A percentile compares a stretch with the other conserved stretches of the same genome.
Conservation (phyloP, 37 sponge, comb jelly and placozoan genomes). For the Haliclona indistincta region DNA sequence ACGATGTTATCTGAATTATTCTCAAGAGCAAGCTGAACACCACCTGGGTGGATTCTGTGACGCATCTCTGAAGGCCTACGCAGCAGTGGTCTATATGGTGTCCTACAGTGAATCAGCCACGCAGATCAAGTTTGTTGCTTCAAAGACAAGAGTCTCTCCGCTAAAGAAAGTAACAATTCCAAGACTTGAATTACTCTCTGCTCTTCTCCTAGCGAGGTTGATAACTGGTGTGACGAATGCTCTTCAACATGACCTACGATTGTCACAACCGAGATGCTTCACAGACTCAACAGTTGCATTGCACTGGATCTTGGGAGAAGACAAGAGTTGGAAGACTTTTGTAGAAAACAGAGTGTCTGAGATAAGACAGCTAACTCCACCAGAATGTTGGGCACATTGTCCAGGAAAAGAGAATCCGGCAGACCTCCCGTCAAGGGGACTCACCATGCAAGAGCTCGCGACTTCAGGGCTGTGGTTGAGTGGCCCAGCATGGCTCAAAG, state of each 20-base stretch:
- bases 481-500: background rate
- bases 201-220: slow-evolving; percentile 12
- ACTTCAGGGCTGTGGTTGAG: background rate
- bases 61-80: background rate
- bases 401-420: no score
- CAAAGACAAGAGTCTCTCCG: slow-evolving; percentile 3
- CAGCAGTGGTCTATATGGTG: slow-evolving; percentile 3
- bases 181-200: slow-evolving; percentile 37
- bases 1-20: background rate
- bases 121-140: background rate
- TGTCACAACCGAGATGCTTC: background rate
- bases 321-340: background rate
- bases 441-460: background rate
- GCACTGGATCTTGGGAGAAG: no score
- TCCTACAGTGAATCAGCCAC: background rate
- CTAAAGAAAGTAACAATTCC: slow-evolving; percentile 15
- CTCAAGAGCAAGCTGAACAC: background rate
- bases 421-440: no score
- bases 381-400: background rate
- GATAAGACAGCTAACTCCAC: background rate
- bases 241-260: background rate
- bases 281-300: slow-evolving; percentile 1
- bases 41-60: slow-evolving; percentile 2
- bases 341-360: background rate
- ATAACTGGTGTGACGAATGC: background rate